Evolutionary conservation across 1,140 invertebrate species (phyloP).

Genomic region (Drosophila triauraria): DNA sequence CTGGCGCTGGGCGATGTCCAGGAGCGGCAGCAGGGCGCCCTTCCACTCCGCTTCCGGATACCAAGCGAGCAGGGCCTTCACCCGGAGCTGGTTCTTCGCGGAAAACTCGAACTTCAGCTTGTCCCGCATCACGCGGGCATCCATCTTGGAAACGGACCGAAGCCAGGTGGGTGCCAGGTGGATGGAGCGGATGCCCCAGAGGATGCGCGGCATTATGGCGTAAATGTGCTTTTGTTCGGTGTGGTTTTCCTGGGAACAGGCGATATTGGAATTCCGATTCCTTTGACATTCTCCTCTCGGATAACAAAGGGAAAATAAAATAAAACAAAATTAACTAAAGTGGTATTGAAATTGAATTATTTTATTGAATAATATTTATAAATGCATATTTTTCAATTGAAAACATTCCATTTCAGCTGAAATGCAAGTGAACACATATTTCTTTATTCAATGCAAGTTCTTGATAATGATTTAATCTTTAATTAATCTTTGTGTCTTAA

Average conservation of each 20-base stretch:
- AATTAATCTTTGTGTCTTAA: not conserved
- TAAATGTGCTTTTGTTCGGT: not conserved
- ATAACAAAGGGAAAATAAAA: slow-evolving; percentile 7
- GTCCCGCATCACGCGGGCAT: slow-evolving; percentile 16
- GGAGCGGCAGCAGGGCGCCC: slow-evolving; percentile 50
- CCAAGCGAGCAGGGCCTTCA: slow-evolving; percentile 19
- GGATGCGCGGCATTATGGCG: not conserved
- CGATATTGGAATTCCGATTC: slow-evolving; percentile 46
- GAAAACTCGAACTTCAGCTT: slow-evolving; percentile 53
- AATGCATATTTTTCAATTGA: not conserved
- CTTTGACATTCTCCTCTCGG: slow-evolving; percentile 8
- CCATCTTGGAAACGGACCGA: not conserved
- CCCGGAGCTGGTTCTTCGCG: slow-evolving; percentile 26
- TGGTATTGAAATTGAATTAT: not conserved
- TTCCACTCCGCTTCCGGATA: slow-evolving; percentile 39
- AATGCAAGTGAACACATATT: not conserved
- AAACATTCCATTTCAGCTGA: not conserved
- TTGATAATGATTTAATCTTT: not conserved
- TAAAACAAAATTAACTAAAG: not conserved
- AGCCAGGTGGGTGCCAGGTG: not conserved
- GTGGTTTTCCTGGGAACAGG: slow-evolving; percentile 10
- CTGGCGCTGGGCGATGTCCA: slow-evolving; percentile 65
- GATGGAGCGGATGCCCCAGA: slow-evolving; percentile 1
- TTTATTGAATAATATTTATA: no score
- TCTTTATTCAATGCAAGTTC: not conserved